These are phyloP conservation scores for Oligia strigilis DNA, from an alignment of 2,888 invertebrate species.

Conservation along the genomic window DNA sequence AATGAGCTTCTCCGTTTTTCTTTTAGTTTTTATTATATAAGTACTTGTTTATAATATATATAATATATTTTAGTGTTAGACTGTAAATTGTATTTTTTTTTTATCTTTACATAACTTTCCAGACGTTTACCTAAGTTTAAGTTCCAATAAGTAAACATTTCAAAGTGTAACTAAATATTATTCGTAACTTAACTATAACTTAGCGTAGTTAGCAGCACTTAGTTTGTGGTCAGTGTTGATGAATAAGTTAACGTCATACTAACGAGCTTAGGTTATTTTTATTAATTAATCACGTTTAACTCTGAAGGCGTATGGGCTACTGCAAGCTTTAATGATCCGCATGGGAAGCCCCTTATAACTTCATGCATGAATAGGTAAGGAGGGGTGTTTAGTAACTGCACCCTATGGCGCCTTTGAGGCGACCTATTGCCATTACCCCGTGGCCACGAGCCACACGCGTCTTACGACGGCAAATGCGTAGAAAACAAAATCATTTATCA, in stretches of 20 bases:
- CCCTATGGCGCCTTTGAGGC: neutral
- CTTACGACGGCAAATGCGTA: neutral
- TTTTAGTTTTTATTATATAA: too few relatives aligned
- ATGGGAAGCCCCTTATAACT: conserved; percentile 7
- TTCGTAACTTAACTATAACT: conserved; percentile 36
- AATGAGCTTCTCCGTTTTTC: too few relatives aligned
- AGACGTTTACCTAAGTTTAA: neutral
- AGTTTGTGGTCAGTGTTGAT: conserved; percentile 36
- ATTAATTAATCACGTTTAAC: conserved; percentile 31
- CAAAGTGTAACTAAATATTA: conserved; percentile 14
- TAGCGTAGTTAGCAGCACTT: conserved; percentile 42
- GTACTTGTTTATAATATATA: too few relatives aligned
- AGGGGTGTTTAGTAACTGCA: neutral
- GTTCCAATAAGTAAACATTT: neutral
- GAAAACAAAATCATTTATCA: too few relatives aligned
- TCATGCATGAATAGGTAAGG: neutral
- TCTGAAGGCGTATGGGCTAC: conserved; percentile 8
- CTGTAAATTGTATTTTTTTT: neutral
- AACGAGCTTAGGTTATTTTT: conserved; percentile 11
- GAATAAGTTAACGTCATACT: conserved; percentile 43
- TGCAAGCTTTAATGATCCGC: neutral
- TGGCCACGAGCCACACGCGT: neutral
- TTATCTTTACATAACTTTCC: neutral
- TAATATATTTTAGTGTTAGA: too few relatives aligned
- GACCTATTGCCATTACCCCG: too few relatives aligned